Base-by-base conservation (phyloP, 2,888 invertebrate species). In the Agrochola lychnidis region DNA sequence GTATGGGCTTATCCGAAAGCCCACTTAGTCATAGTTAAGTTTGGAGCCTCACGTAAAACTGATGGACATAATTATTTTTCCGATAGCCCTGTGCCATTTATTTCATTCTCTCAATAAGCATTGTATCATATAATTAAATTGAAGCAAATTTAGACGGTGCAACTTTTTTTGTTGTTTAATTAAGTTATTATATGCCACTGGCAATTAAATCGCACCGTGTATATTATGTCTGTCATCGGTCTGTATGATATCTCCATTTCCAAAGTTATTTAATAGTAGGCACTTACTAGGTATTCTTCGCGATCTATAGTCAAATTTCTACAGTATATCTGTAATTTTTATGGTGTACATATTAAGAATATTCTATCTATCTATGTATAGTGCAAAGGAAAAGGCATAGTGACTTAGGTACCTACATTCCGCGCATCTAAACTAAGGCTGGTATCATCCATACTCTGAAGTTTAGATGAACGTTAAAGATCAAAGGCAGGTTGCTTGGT, bases 401-500 rank as follows among this genome's bases (percentile, higher is more conserved):
- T 67, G 16, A 36, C 16, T 36, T 3, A 22, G 7, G 7, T 30
- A 30, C n/a, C n/a, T n/a, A n/a, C 3, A 19, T 45, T 45, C 9
- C 16, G 16, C 30, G 30, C 30, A 2, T 48, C 19, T 19, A 45
- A 30, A 14, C 48, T 25, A 48, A 57, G 36, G 64, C 81, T 84
- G n/a, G 56, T 57, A 71, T 30, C 1, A 78, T 83, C 72, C 40
- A 73, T 81, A 78, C 84, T 45, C 74, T 16, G 12, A 70, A 25
- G 71, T 48, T 57, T 7, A 76, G 40, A 59, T 64, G 57, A 36
- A 73, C 73, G 70, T 77, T 59, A 83, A 73, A 87, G 74, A 87
- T 87, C 85, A 85, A 78, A 86, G 78, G 48, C 69, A 66, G 76
- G 48, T 70, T 64, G 69, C 64, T 72, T 22, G 48, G 70, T 71